Evolutionary conservation across 1,140 invertebrate genomes (phyloP), one percentile per base, ranked within the genome.

Genomic region (Sogatella furcifera): DNA sequence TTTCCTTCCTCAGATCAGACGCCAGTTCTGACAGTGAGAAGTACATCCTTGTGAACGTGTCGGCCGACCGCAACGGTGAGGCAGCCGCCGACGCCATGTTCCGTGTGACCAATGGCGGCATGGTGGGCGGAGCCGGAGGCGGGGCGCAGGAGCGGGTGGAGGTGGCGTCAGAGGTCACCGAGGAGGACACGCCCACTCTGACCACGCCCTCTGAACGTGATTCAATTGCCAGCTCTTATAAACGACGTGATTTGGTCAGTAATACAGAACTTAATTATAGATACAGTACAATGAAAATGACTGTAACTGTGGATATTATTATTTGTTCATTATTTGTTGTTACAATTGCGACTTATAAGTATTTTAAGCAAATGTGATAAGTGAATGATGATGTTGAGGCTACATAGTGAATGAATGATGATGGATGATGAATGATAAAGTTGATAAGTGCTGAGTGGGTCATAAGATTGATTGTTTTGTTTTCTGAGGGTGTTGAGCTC

Each of bases 121-220:
- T 19, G 15, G 42, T 13, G 22, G 42, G 6, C 5, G 57, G 44
- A 6, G 46, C 28, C 3, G 22, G n/a, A 3, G 55, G 69, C 19
- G 59, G 68, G 1, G 82, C 85, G 28, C 92, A 95, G 71, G 82
- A 91, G 21, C 57, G 69, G 1, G 82, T 86, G 28, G 92, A 95
- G 71, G 82, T 91, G 21, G 93, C 90, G 8, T 85, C 84, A 42
- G 92, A 95, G 71, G 86, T 90, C 13, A 78, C 89, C 21, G 90
- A 94, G 71, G 88, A 90, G 64, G 77, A 78, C 46, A 75, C 79
- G 57, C 62, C 82, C 55, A 80, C 79, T 60, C 59, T 81, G 52
- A 81, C 84, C 10, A 83, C 89, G 0, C 85, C 87, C 14, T 92
- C 87, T 67, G 89, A 90, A 68, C 92, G 87, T 66, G 88, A 90